Conservation (phyloP, 2,888 invertebrate species). For the Temnothorax rugatulus region DNA sequence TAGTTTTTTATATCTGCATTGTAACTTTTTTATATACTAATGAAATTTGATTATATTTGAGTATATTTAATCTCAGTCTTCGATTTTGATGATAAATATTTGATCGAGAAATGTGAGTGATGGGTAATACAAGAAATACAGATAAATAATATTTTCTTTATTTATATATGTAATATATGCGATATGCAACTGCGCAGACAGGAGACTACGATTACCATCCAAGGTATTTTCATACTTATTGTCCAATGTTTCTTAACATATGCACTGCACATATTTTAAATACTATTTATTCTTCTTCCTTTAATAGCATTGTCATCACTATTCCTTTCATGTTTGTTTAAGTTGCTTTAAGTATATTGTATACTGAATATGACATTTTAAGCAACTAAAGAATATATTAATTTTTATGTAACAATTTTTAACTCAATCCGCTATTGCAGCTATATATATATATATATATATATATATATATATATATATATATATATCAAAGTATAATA, state of each 20-base stretch:
- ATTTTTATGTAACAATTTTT: neutral
- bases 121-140: neutral
- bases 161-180: neutral
- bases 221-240: neutral
- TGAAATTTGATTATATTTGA: neutral
- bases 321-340: neutral
- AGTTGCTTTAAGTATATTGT: slow-evolving; percentile 8
- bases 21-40: neutral
- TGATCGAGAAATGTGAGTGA: neutral
- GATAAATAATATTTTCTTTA: slow-evolving; percentile 25
- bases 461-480: no score
- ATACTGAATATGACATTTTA: slow-evolving; percentile 45
- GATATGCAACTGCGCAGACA: neutral
- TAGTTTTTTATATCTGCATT: neutral
- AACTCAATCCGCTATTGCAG: neutral
- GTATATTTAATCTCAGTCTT: neutral
- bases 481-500: neutral
- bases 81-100: neutral
- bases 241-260: neutral
- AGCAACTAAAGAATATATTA: slow-evolving; percentile 31
- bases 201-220: neutral
- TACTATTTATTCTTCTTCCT: neutral
- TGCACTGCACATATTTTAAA: neutral
- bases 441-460: neutral
- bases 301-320: neutral